phyloP scores from a whole-genome alignment of 2,113 vertebrate genomes.

The Eulacestoma nigropectus region DNA sequence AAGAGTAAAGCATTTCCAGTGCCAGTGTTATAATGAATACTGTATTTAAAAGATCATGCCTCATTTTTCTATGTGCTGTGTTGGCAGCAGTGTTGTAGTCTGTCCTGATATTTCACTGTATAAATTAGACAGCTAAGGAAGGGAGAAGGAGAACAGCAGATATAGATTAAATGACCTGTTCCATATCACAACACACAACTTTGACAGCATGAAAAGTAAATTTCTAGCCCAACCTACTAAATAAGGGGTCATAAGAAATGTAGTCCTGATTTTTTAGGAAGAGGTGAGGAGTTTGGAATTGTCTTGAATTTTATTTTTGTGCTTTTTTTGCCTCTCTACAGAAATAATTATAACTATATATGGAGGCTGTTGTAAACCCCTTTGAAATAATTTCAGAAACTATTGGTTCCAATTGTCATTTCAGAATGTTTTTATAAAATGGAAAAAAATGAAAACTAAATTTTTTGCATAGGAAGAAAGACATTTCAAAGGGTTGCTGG shows the following conservation, averaged over 20 bases:
- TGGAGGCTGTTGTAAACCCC: neutral
- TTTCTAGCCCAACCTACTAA: neutral
- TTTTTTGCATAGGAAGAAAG: neutral
- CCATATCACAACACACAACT: neutral
- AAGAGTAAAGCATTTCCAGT: neutral
- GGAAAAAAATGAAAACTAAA: neutral
- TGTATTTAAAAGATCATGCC: conserved; percentile 24
- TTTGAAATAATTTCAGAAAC: neutral
- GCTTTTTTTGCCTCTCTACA: neutral
- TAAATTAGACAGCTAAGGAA: conserved; percentile 20
- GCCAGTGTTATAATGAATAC: conserved; percentile 3
- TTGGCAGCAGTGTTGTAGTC: neutral
- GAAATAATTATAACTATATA: neutral
- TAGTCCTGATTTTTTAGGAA: neutral
- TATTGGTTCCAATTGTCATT: neutral
- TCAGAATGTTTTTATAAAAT: neutral
- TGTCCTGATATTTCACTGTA: conserved; percentile 28
- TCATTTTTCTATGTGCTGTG: neutral
- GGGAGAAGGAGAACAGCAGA: neutral
- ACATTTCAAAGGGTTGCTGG: neutral
- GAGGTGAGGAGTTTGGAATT: neutral
- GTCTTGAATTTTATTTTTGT: neutral
- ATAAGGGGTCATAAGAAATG: neutral
- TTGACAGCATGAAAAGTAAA: neutral
- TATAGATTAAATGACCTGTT: neutral